Percentiles rank a stretch among this genome's conserved stretches.
These are phyloP conservation scores for Drosophila guanche DNA, from an alignment of 1,140 invertebrate species.

Conservation along the genomic window DNA sequence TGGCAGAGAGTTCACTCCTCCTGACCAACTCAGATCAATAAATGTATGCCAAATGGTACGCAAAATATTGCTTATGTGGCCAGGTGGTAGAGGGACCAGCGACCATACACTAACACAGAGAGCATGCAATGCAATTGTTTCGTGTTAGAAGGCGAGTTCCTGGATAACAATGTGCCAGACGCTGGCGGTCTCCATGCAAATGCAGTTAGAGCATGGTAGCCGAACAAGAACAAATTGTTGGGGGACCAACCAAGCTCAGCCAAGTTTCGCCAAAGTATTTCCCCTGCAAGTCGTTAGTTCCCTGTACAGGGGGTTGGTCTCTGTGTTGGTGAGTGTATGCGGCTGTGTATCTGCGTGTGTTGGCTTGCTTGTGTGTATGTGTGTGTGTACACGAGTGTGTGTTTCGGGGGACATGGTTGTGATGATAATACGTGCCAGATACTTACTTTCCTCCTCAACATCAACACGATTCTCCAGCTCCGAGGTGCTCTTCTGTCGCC, in stretches of 20 bases:
- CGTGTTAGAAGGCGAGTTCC: constrained; percentile 16
- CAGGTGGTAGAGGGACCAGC: constrained; percentile 2
- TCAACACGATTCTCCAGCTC: constrained; percentile 88
- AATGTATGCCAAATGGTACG: constrained; percentile 22
- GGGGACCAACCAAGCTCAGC: constrained; percentile 15
- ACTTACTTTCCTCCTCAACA: constrained; percentile 90
- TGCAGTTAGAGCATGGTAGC: constrained; percentile 21
- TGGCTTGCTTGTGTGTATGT: constrained; percentile 5
- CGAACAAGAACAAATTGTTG: constrained; percentile 34
- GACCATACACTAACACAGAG: neutral
- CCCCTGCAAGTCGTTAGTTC: constrained; percentile 43
- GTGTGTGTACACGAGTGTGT: constrained; percentile 10
- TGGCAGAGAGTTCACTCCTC: neutral
- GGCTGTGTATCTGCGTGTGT: constrained; percentile 4
- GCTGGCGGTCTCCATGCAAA: constrained; percentile 18
- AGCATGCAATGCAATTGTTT: constrained; percentile 26
- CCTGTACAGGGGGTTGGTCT: constrained; percentile 20
- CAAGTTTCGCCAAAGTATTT: constrained; percentile 18
- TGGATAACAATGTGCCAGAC: constrained; percentile 10
- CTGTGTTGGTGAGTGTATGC: neutral
- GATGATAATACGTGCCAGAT: constrained; percentile 52
- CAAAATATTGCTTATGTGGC: constrained; percentile 21
- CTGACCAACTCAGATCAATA: constrained; percentile 54
- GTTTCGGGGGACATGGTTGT: constrained; percentile 17
- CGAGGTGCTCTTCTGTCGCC: constrained; percentile 93